Evolutionary conservation across 2,113 vertebrate species (phyloP), one percentile per base, ranked within the genome.

Genomic region (Columba janthina): DNA sequence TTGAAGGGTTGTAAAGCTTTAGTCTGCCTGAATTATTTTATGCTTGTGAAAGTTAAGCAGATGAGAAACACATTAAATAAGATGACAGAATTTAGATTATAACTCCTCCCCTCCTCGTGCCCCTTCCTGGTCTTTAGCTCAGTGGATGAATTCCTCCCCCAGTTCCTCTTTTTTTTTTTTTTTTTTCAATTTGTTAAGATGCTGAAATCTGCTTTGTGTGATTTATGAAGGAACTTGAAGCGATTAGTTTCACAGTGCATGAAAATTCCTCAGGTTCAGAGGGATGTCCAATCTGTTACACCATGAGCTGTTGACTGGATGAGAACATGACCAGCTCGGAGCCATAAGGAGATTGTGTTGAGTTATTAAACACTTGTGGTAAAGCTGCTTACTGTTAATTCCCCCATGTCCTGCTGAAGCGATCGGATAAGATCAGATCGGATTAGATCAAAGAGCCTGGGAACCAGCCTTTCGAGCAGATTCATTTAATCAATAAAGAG

Each of bases 361-460:
- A 99, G 98, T 99, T 99, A 99, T 99, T 99, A 98, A 99, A 98
- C 98, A 98, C 98, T 98, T 98, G 98, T 98, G 98, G 97, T 98
- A 98, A 99, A 99, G 98, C 98, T 98, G 98, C 98, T 99, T 99
- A 98, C 98, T 97, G 97, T 98, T 98, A 98, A 98, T 98, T 98
- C 98, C 98, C 97, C 85, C 96, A 97, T 98, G 98, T 98, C 98
- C 98, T 98, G 98, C 98, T 98, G 98, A 98, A 98, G 98, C 94
- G 98, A 98, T 98, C 97, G 97, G 98, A 98, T 99, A 98, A 98
- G 97, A 98, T 98, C 97, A 98, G 98, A 98, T 98, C 96, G 97
- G 98, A 98, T 98, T 98, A 98, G 98, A 98, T 98, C 98, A 98
- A 98, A 98, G 98, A 98, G 98, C 98, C 98, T 98, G 98, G 98